Conservation (phyloP, 2,797 vertebrate species). For the Bovichtus variegatus region DNA sequence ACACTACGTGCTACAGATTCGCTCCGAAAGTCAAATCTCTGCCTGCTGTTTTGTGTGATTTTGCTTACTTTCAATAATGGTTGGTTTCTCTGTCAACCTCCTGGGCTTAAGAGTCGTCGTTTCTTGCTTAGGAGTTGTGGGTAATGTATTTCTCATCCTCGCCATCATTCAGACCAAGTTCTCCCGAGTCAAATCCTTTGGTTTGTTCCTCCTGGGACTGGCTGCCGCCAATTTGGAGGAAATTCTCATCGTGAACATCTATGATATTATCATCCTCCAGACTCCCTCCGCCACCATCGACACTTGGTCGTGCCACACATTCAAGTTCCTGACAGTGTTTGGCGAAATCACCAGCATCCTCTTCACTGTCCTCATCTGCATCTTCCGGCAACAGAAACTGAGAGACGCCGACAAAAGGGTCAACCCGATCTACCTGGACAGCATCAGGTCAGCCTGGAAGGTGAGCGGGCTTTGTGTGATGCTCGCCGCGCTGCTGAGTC, state of each 20-base stretch:
- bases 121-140: slow-evolving; percentile 74
- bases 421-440: slow-evolving; percentile 77
- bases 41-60: background rate
- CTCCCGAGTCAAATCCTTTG: slow-evolving; percentile 78
- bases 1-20: background rate
- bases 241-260: slow-evolving; percentile 77
- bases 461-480: slow-evolving; percentile 57
- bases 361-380: slow-evolving; percentile 83
- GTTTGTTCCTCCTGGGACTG: slow-evolving; percentile 82
- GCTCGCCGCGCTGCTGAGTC: slow-evolving; percentile 51
- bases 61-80: slow-evolving; percentile 51
- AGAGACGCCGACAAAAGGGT: slow-evolving; percentile 63
- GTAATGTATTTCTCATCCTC: slow-evolving; percentile 78
- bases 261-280: slow-evolving; percentile 53
- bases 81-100: slow-evolving; percentile 19
- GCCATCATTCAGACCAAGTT: slow-evolving; percentile 61
- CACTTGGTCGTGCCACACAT: slow-evolving; percentile 51
- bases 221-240: slow-evolving; percentile 79
- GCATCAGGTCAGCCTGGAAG: slow-evolving; percentile 50
- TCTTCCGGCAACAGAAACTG: slow-evolving; percentile 86
- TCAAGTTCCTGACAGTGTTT: slow-evolving; percentile 76
- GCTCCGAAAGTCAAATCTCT: slow-evolving; percentile 1
- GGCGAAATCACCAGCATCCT: slow-evolving; percentile 81
- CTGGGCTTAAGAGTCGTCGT: slow-evolving; percentile 67
- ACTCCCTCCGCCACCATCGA: accelerated